Evolutionary conservation across 2,797 vertebrate genomes (phyloP).

Genomic region (Galago senegalensis): DNA sequence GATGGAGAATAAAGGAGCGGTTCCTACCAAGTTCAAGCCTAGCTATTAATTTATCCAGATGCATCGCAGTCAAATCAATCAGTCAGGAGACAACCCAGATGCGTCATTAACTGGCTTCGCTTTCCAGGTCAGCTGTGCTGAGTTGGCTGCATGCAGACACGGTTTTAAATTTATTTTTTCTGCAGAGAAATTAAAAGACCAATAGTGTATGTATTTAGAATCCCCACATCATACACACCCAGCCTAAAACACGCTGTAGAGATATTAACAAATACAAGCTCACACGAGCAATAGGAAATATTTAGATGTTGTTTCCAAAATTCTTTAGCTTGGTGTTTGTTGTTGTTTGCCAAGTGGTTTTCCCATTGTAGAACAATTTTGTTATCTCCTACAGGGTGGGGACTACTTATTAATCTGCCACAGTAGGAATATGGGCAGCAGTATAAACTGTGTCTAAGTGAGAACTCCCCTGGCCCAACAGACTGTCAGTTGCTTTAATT

Average conservation of each 20-base stretch:
- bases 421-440: background rate
- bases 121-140: conserved; percentile 28
- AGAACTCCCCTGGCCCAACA: background rate
- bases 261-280: conserved; percentile 5
- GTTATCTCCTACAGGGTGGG: background rate
- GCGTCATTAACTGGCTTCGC: background rate
- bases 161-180: conserved; percentile 66
- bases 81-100: background rate
- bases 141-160: background rate
- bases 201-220: conserved; percentile 34
- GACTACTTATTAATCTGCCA: background rate
- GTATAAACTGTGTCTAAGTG: background rate
- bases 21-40: background rate
- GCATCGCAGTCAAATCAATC: background rate
- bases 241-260: background rate
- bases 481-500: background rate
- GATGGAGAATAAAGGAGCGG: background rate
- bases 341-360: conserved; percentile 28
- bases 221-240: background rate
- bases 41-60: background rate
- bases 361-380: background rate
- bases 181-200: conserved; percentile 56
- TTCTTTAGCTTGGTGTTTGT: background rate
- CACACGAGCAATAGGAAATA: background rate
- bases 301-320: background rate